phyloP scores from a whole-genome alignment of 2,888 invertebrate species.

The Automeris io region DNA sequence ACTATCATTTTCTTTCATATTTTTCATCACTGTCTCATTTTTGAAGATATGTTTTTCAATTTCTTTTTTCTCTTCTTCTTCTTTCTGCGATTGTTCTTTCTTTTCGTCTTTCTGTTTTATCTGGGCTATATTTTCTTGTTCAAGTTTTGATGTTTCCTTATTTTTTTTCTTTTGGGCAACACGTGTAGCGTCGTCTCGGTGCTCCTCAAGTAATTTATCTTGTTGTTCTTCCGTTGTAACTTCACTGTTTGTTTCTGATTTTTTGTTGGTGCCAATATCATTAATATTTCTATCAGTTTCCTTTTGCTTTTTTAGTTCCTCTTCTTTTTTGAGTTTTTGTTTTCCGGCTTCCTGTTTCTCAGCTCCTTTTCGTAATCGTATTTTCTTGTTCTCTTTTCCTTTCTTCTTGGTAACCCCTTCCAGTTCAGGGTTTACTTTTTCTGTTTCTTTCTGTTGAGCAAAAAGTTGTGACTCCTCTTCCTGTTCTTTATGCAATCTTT shows the following conservation, averaged over 20 bases:
- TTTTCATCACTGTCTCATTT: background rate
- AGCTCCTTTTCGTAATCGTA: background rate
- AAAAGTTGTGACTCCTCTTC: background rate
- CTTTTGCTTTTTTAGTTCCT: constrained; percentile 4
- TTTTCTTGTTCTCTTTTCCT: background rate
- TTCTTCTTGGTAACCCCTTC: background rate
- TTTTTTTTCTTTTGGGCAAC: background rate
- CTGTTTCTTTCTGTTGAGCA: constrained; percentile 7
- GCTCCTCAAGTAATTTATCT: background rate
- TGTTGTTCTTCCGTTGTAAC: constrained; percentile 1
- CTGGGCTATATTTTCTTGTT: too few relatives aligned
- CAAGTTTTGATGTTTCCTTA: background rate
- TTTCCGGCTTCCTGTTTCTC: background rate
- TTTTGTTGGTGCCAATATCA: background rate
- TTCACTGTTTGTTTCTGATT: constrained; percentile 10
- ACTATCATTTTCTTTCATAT: constrained; percentile 4
- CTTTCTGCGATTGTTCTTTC: too few relatives aligned
- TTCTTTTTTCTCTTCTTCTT: too few relatives aligned
- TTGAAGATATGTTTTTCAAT: background rate
- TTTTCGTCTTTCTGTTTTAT: too few relatives aligned
- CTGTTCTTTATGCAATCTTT: background rate
- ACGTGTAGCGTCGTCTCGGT: background rate
- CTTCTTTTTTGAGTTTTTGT: background rate
- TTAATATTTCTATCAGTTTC: background rate
- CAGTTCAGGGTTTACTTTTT: constrained; percentile 1